Conservation (phyloP, 1,140 invertebrate genomes). For the Caenorhabditis tropicalis region DNA sequence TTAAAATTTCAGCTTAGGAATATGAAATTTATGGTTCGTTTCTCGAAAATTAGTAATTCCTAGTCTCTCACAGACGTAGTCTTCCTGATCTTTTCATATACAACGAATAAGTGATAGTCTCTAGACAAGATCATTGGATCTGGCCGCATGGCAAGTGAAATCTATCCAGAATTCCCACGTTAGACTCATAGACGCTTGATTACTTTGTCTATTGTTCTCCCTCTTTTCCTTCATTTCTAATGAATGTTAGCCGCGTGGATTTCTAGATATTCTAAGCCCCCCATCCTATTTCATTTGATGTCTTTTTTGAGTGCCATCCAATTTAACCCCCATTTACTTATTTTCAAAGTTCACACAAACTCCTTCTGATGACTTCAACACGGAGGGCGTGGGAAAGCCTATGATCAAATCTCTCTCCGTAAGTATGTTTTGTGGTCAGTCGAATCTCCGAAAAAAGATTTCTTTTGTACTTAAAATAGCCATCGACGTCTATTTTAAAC, state of each 20-base stretch:
- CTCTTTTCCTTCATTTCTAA: no score
- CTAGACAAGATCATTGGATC: no score
- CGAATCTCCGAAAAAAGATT: not conserved
- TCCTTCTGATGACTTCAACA: not conserved
- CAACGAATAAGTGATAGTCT: no score
- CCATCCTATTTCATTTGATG: not conserved
- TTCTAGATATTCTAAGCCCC: not conserved
- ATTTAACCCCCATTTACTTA: constrained; percentile 16
- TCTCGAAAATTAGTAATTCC: no score
- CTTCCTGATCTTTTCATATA: not conserved
- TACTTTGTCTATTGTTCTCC: no score
- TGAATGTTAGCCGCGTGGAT: no score
- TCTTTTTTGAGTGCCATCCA: not conserved
- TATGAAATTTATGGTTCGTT: no score
- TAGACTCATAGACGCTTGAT: no score
- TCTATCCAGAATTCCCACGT: no score
- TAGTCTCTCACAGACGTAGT: no score
- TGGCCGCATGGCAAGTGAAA: no score
- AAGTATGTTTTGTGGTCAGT: constrained; percentile 19
- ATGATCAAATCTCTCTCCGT: not conserved
- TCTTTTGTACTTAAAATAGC: not conserved
- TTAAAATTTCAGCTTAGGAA: no score
- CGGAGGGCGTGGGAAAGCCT: constrained; percentile 12
- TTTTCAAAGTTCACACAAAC: constrained; percentile 7
- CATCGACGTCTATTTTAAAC: not conserved